phyloP scores from a whole-genome alignment of 2,888 invertebrate species.

The Nymphalis c-album region DNA sequence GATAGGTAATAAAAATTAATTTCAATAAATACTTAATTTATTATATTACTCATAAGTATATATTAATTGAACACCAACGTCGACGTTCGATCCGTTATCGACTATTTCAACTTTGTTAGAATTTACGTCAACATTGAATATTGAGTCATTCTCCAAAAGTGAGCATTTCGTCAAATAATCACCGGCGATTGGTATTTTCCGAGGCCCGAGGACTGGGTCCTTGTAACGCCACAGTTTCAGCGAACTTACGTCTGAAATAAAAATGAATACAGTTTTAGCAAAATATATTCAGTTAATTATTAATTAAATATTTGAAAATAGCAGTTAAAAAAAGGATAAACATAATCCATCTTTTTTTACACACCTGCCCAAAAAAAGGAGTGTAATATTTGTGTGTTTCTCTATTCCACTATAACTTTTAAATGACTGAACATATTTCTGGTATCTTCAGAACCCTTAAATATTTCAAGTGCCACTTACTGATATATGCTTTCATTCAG shows the following conservation, averaged over 20 bases:
- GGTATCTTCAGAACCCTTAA: no score
- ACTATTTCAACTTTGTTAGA: constrained; percentile 69
- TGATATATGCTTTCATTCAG: no score
- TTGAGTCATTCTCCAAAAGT: constrained; percentile 68
- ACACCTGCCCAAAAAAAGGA: no score
- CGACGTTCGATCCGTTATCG: constrained; percentile 64
- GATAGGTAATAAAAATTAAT: constrained; percentile 32
- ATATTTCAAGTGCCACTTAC: no score
- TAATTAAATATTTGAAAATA: no score
- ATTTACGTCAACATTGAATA: constrained; percentile 76
- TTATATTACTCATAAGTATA: constrained; percentile 69
- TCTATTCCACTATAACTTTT: no score
- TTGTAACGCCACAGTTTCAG: constrained; percentile 89
- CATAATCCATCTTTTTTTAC: no score
- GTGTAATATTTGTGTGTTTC: no score
- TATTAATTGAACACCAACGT: constrained; percentile 78
- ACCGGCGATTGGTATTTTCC: constrained; percentile 86
- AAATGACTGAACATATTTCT: no score
- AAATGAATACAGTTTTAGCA: constrained; percentile 32
- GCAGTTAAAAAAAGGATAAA: background rate
- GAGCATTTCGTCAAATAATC: constrained; percentile 84
- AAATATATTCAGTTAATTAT: background rate
- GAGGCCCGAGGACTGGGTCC: constrained; percentile 88
- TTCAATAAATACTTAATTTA: constrained; percentile 46
- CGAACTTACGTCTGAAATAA: constrained; percentile 80